Evolutionary conservation across 2,797 vertebrate genomes (phyloP).

Genomic region (Heteromormyrus szaboi): DNA sequence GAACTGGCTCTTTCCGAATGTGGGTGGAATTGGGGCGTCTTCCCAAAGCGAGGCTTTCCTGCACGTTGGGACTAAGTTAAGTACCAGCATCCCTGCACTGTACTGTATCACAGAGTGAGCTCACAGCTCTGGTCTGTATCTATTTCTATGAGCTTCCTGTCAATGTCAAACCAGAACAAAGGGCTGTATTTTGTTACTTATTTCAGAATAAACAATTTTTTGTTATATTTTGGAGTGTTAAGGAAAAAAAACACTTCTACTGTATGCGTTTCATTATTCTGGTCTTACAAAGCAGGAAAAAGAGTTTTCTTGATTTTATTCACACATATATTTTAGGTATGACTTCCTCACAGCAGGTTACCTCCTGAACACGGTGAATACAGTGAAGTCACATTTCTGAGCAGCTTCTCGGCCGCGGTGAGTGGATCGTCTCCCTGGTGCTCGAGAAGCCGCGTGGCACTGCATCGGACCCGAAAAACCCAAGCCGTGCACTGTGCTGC

Average conservation of each 20-base stretch:
- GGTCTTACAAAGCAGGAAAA: not conserved
- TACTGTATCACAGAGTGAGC: constrained; percentile 11
- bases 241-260: not conserved
- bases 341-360: not conserved
- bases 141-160: constrained; percentile 16
- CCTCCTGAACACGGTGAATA: not conserved
- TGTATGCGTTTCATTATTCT: not conserved
- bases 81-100: not conserved
- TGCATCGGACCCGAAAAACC: not conserved
- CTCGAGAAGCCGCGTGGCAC: not conserved
- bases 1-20: not conserved
- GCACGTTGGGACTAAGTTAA: not conserved
- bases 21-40: not conserved
- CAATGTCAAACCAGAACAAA: constrained; percentile 24
- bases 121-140: not conserved
- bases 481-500: not conserved
- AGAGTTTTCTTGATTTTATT: not conserved
- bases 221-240: constrained; percentile 28
- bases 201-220: constrained; percentile 57
- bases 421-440: not conserved
- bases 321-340: not conserved
- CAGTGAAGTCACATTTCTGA: not conserved
- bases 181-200: constrained; percentile 47
- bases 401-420: not conserved
- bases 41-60: not conserved